Evolutionary conservation across 2,888 invertebrate genomes (phyloP).

Genomic region (Ceramica pisi): DNA sequence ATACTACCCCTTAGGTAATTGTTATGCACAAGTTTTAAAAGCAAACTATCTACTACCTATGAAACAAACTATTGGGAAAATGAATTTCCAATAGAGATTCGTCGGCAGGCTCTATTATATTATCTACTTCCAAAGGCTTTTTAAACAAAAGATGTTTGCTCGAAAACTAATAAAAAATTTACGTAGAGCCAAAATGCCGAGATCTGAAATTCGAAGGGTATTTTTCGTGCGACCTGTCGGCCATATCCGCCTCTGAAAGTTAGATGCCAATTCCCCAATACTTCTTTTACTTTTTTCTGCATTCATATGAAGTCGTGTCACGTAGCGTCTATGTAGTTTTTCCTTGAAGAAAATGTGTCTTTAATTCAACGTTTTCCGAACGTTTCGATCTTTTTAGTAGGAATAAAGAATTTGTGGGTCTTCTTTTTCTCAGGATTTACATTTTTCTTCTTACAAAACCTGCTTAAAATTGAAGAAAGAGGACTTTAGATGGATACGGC

Average conservation of each 20-base stretch:
- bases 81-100: not conserved
- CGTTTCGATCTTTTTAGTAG: not conserved
- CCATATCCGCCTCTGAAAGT: slow-evolving; percentile 44
- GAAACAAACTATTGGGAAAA: not conserved
- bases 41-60: too few species aligned
- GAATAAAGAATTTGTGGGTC: not conserved
- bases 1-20: too few species aligned
- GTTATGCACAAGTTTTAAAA: not conserved
- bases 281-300: slow-evolving; percentile 17
- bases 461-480: not conserved
- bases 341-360: slow-evolving; percentile 29
- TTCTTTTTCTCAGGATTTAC: not conserved
- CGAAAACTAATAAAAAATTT: slow-evolving; percentile 25
- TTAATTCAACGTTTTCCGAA: slow-evolving; percentile 7
- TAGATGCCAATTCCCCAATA: slow-evolving; percentile 28
- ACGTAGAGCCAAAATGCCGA: not conserved
- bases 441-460: not conserved
- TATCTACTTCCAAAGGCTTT: not conserved
- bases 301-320: slow-evolving; percentile 33
- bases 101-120: not conserved
- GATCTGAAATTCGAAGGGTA: slow-evolving; percentile 7
- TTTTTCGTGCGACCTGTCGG: slow-evolving; percentile 36
- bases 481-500: not conserved
- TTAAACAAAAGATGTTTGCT: slow-evolving; percentile 25
- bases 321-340: slow-evolving; percentile 27